Evolutionary conservation across 2,797 vertebrate genomes (phyloP), one percentile per base, ranked within the genome.

Genomic region (Periparus ater): DNA sequence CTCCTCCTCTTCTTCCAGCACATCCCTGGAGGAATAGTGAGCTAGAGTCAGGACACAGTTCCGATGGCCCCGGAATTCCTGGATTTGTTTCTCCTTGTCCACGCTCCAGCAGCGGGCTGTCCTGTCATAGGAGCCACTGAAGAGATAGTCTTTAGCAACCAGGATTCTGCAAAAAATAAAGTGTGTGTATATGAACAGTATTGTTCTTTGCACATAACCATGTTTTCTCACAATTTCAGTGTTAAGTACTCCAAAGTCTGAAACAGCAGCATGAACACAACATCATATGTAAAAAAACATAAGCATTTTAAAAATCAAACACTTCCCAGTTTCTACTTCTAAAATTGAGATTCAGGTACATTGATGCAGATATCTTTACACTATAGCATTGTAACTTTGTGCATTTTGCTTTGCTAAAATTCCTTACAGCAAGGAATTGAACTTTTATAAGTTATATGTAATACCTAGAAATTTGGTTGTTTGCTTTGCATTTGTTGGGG

Each of bases 61-160:
- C 42, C 97, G 96, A 86, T 98, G 98, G 93, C 98, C 98, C 38
- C 98, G 96, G 89, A 98, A 98, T 63, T 98, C 98, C 96, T 92
- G 98, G 89, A 98, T 94, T 71, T 89, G 96, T 70, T 98, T 97
- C 40, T 97, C 98, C 36, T 97, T 96, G 72, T 98, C 97, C 85
- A 98, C 91, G 0, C 97, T 98, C 98, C 98, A 98, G 60, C 97
- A 98, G 3, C 98, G 98, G 5, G 98, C 98, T 0, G 98, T 98
- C 67, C 98, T 97, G 91, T 98, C 98, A 1, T 98, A 98, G 86
- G 98, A 98, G 82, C 98, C 97, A 54, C 98, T 98, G 38, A 98
- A 98, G 53, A 98, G 97, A 89, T 98, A 98, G 74, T 97, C 96
- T 57, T 98, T 95, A 84, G 96, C 86, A 74, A 98, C 98, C 51